phyloP scores from a whole-genome alignment of 2,113 vertebrate species.

The Galeopterus variegatus region DNA sequence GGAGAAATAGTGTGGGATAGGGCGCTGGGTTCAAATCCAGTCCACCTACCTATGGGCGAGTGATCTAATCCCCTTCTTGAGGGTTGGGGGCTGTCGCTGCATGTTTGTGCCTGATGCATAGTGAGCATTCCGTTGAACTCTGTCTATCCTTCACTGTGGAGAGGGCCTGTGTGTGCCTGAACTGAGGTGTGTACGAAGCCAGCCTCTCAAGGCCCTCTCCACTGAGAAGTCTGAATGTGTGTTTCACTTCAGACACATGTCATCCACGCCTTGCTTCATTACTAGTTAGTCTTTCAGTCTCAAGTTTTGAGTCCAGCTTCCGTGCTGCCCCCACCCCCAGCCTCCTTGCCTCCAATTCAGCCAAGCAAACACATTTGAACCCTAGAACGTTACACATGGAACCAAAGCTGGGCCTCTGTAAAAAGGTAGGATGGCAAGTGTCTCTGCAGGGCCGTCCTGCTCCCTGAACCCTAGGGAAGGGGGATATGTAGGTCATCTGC shows the following conservation, averaged over 20 bases:
- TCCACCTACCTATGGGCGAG: background rate
- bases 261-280: background rate
- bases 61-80: accelerated
- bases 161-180: background rate
- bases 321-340: background rate
- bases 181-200: background rate
- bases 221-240: accelerated
- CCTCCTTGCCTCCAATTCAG: background rate
- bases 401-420: background rate
- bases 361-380: background rate
- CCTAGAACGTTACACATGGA: background rate
- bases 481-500: background rate
- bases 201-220: background rate
- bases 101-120: accelerated
- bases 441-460: background rate
- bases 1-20: background rate
- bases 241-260: background rate
- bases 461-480: background rate
- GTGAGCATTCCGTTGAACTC: accelerated
- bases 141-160: too few relatives aligned
- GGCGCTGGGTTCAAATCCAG: background rate
- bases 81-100: background rate
- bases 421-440: background rate
- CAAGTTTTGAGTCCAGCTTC: background rate
- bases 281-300: background rate